phyloP scores from a whole-genome alignment of 2,797 vertebrate species.

The Takifugu rubripes region DNA sequence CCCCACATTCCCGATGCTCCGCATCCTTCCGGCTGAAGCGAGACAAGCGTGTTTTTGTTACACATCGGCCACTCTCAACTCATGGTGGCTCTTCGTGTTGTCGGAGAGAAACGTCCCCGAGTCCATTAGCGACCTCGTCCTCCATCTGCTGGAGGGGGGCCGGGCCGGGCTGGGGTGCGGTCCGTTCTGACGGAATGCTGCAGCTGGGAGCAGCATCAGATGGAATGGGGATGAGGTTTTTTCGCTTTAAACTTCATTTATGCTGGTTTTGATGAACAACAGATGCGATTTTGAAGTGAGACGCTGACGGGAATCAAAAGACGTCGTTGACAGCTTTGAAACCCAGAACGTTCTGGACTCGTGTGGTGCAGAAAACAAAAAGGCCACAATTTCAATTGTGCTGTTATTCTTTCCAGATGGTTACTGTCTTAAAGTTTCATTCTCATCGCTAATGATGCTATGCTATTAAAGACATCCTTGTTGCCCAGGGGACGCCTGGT shows the following conservation, averaged over 20 bases:
- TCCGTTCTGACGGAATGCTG: neutral
- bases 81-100: no score
- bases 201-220: neutral
- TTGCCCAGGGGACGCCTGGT: conserved; percentile 28
- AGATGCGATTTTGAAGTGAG: conserved; percentile 8
- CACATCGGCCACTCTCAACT: no score
- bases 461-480: conserved; percentile 45
- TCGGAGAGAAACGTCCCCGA: conserved; percentile 2
- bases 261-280: conserved; percentile 6
- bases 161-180: conserved; percentile 16
- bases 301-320: neutral
- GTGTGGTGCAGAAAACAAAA: neutral
- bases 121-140: conserved; percentile 35
- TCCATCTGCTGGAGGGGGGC: conserved; percentile 45
- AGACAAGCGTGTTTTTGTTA: no score
- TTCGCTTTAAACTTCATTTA: no score
- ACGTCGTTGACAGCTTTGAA: conserved; percentile 18
- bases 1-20: no score
- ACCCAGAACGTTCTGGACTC: conserved; percentile 15
- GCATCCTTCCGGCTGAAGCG: no score
- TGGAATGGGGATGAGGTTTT: no score
- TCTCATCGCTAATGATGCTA: conserved; percentile 44
- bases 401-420: conserved; percentile 53
- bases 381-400: neutral
- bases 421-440: conserved; percentile 37